Percentiles rank a stretch among this genome's conserved stretches.
phyloP scores from a whole-genome alignment of 2,888 invertebrate species.

The Tinea semifulvella region DNA sequence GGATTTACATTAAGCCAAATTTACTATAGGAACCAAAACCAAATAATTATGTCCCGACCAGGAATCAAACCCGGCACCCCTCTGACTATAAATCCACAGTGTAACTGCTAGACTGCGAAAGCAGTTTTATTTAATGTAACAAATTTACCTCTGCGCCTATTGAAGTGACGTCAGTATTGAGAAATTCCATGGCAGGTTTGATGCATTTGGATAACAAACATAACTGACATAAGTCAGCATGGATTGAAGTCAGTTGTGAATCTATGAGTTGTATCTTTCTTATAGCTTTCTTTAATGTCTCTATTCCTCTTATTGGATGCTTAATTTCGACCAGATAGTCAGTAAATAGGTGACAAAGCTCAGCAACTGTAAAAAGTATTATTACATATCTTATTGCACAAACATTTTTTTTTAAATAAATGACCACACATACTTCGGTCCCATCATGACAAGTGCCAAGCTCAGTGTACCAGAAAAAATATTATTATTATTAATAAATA shows the following conservation, averaged over 20 bases:
- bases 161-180: constrained; percentile 91
- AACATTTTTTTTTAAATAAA: too few species aligned
- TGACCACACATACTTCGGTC: too few species aligned
- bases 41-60: not conserved
- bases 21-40: too few species aligned
- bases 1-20: too few species aligned
- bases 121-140: too few species aligned
- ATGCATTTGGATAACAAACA: constrained; percentile 91
- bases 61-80: not conserved
- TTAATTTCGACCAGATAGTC: constrained; percentile 79
- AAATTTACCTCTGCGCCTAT: constrained; percentile 81
- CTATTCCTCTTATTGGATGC: constrained; percentile 85
- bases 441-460: not conserved
- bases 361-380: constrained; percentile 78
- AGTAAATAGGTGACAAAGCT: constrained; percentile 86
- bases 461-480: too few species aligned
- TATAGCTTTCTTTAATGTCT: constrained; percentile 83
- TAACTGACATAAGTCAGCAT: constrained; percentile 92
- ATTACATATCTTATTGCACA: too few species aligned
- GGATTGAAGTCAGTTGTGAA: constrained; percentile 92
- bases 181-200: constrained; percentile 87
- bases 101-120: too few species aligned
- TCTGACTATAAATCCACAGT: not conserved
- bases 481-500: too few species aligned
- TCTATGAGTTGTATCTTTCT: constrained; percentile 87